Percentiles rank a stretch among this genome's conserved stretches.
phyloP scores from a whole-genome alignment of 1,140 invertebrate genomes.

The Streblospio benedicti region DNA sequence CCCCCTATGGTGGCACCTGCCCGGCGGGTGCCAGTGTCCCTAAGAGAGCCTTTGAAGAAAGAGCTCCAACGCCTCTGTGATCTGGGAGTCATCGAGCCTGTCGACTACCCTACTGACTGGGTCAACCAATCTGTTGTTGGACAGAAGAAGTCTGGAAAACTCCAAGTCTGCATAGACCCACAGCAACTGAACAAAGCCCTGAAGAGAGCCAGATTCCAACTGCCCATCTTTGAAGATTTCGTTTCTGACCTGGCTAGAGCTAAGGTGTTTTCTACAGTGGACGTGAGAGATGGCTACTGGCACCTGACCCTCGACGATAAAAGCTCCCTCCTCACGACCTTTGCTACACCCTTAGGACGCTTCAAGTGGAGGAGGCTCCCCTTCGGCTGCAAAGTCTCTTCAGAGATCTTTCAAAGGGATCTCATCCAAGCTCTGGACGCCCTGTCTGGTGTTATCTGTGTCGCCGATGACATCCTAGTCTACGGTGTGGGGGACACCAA shows the following conservation, averaged over 20 bases:
- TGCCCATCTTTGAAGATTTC: constrained; percentile 25
- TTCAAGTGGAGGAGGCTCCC: constrained; percentile 20
- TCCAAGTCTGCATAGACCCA: constrained; percentile 24
- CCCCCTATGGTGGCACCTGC: constrained; percentile 6
- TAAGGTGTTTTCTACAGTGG: constrained; percentile 21
- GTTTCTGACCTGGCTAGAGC: constrained; percentile 20
- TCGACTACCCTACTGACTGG: constrained; percentile 20
- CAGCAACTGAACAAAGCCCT: constrained; percentile 22
- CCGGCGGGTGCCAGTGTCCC: constrained; percentile 8
- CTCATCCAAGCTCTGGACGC: constrained; percentile 30
- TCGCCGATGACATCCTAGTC: constrained; percentile 31
- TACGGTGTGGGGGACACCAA: neutral
- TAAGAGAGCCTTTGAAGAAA: constrained; percentile 9
- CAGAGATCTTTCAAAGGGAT: constrained; percentile 35
- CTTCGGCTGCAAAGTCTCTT: constrained; percentile 16
- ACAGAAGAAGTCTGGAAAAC: constrained; percentile 16
- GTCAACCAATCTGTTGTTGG: constrained; percentile 19
- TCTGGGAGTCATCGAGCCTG: constrained; percentile 15
- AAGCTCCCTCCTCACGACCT: constrained; percentile 22
- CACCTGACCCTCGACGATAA: constrained; percentile 21
- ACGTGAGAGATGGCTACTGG: constrained; percentile 23
- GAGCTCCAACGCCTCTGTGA: constrained; percentile 13
- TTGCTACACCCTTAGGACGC: constrained; percentile 19
- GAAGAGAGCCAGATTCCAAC: constrained; percentile 13
- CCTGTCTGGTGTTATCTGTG: constrained; percentile 34